These are phyloP conservation scores for Sardina pilchardus DNA, from an alignment of 2,113 vertebrate genomes.

Conservation along the genomic window DNA sequence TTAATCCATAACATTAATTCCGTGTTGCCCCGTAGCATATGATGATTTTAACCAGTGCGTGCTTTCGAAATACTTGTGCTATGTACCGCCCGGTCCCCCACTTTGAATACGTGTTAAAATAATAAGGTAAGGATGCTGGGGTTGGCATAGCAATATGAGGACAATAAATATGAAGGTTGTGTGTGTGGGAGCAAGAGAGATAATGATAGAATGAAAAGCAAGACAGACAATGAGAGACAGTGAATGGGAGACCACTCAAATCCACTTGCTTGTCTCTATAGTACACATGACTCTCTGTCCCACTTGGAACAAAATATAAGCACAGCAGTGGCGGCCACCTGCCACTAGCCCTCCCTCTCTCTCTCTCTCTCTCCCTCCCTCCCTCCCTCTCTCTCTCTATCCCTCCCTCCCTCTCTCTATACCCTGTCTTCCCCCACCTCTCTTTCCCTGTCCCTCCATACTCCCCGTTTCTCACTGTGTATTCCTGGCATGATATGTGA, in stretches of 20 bases:
- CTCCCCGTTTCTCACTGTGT: neutral
- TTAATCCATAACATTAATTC: neutral
- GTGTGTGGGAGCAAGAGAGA: neutral
- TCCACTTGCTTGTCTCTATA: neutral
- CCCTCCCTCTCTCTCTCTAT: neutral
- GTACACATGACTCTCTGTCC: neutral
- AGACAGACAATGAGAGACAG: neutral
- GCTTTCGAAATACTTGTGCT: no score
- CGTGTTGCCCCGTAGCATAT: neutral
- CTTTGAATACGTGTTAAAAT: no score
- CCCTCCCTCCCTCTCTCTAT: neutral
- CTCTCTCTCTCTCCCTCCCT: neutral
- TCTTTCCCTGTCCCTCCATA: neutral
- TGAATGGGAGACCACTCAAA: neutral
- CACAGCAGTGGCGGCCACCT: neutral
- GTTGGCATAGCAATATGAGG: neutral
- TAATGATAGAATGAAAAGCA: neutral
- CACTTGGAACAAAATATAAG: constrained; percentile 1
- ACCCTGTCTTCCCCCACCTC: neutral
- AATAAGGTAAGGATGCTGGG: neutral
- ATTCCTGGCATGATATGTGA: neutral
- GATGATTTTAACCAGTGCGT: neutral
- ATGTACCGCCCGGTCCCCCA: no score
- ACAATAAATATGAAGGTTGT: neutral
- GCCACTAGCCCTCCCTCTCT: neutral